Percentiles rank a stretch among this genome's conserved stretches.
Conservation (phyloP, 2,888 invertebrate genomes). For the Meliscaeva auricollis region DNA sequence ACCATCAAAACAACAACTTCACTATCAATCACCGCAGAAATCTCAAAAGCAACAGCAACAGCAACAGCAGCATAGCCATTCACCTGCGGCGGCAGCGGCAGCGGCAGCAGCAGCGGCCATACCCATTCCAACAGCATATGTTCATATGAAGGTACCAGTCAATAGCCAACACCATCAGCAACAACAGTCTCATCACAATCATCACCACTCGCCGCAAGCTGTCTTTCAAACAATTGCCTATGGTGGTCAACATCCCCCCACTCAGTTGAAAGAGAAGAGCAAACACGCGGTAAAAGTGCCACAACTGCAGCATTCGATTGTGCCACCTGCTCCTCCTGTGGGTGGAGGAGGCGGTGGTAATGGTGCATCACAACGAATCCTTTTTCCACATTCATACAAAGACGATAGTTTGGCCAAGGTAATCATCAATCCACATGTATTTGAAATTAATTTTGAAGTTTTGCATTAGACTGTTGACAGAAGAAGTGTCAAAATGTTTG, state of each 20-base stretch:
- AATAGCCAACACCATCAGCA: constrained; percentile 73
- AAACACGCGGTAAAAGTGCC: constrained; percentile 58
- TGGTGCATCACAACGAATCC: constrained; percentile 46
- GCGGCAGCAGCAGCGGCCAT: constrained; percentile 74
- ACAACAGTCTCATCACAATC: constrained; percentile 60
- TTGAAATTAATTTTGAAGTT: neutral
- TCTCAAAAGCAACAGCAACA: constrained; percentile 57
- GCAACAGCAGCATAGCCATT: constrained; percentile 73
- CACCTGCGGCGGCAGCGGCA: constrained; percentile 75
- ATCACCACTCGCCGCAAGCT: constrained; percentile 48
- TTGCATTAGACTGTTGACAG: constrained; percentile 12
- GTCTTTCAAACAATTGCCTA: constrained; percentile 79
- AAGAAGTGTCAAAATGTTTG: neutral
- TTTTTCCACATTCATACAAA: constrained; percentile 52
- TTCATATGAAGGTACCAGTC: constrained; percentile 78
- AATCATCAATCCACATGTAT: constrained; percentile 74
- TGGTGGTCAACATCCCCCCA: constrained; percentile 78
- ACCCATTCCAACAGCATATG: constrained; percentile 81
- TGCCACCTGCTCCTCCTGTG: constrained; percentile 77
- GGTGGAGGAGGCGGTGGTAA: constrained; percentile 17
- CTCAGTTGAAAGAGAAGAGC: constrained; percentile 72
- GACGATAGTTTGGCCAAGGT: constrained; percentile 73
- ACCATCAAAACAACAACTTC: constrained; percentile 73
- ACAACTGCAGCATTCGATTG: constrained; percentile 74
- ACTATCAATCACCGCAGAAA: constrained; percentile 68